These are phyloP conservation scores for Sphecodes monilicornis DNA, from an alignment of 2,888 invertebrate species.

Conservation along the genomic window DNA sequence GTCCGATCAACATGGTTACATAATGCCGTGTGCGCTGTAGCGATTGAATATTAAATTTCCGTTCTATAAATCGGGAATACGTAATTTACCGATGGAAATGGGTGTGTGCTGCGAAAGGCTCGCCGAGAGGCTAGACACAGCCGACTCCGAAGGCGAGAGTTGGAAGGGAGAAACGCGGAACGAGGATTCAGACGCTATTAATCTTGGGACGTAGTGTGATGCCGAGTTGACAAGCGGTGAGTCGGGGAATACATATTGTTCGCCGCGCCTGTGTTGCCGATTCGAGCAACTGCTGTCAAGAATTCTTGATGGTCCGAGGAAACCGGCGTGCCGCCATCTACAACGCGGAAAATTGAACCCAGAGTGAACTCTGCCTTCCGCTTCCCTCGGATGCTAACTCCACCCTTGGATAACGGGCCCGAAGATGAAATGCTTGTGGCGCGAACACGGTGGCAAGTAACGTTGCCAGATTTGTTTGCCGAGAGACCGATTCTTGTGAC, in stretches of 20 bases:
- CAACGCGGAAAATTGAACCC: neutral
- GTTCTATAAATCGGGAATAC: constrained; percentile 1
- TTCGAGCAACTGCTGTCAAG: neutral
- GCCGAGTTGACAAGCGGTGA: neutral
- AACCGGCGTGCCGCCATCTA: neutral
- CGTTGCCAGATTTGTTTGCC: too few species aligned
- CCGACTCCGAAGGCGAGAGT: neutral
- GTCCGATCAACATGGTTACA: constrained; percentile 1
- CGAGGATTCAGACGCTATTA: constrained; percentile 4
- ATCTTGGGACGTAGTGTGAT: neutral
- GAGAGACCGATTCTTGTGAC: too few species aligned
- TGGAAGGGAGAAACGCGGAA: neutral
- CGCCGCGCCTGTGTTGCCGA: neutral
- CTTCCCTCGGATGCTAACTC: neutral
- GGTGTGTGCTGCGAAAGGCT: neutral
- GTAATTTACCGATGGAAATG: neutral
- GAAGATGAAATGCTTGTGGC: neutral
- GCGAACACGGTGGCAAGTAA: neutral
- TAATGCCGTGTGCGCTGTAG: neutral
- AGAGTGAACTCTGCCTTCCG: neutral
- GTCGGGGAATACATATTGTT: neutral
- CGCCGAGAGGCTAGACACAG: neutral
- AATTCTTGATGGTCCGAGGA: neutral
- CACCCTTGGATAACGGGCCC: neutral
- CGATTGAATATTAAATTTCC: constrained; percentile 4